Evolutionary conservation across 64 coral and sea anemone species (phyloP), one percentile per base, ranked within the genome.

Genomic region (Pachyseris speciosa): DNA sequence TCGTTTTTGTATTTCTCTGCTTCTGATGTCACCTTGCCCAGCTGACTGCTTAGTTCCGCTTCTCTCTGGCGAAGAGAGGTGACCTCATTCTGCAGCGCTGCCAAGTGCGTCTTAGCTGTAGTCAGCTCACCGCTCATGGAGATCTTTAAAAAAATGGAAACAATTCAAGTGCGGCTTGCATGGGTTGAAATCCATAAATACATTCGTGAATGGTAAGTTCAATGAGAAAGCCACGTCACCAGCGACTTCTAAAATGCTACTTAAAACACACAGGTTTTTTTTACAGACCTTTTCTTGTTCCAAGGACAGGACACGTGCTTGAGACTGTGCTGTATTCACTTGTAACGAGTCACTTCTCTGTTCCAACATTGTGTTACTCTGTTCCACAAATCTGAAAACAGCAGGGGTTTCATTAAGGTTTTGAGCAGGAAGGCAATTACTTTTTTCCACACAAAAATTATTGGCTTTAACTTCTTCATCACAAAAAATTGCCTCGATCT

Each of bases 351-450:
- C 94, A 45, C 93, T 99, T 67, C 97, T 95, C 74, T 99, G 93
- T 65, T 99, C 97, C 80, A 99, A 75, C 88, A 99, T 95, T 17
- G 88, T 92, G 76, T 99, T 99, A 80, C 97, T 99, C 34, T 99
- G 89, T 88, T 96, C 94, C 38, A 96, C 90, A 80, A 91, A 96
- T 48, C 94, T 95, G 37, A 29, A 74, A 50, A 42, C 32, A 2
- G 65, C 7, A 37, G 24, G 9, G 37, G 43, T 25, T 36, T 20
- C 64, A 25, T 64, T 16, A 70, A 49, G 3, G n/a, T n/a, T n/a
- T n/a, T n/a, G n/a, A n/a, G n/a, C n/a, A n/a, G n/a, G n/a, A n/a
- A n/a, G n/a, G n/a, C n/a, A n/a, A n/a, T n/a, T n/a, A n/a, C n/a
- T n/a, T n/a, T 9, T 11, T 28, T 1, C 50, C 43, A n/a, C n/a